Base-by-base conservation (phyloP, 2,113 vertebrate genomes). In the Serilophus lunatus region DNA sequence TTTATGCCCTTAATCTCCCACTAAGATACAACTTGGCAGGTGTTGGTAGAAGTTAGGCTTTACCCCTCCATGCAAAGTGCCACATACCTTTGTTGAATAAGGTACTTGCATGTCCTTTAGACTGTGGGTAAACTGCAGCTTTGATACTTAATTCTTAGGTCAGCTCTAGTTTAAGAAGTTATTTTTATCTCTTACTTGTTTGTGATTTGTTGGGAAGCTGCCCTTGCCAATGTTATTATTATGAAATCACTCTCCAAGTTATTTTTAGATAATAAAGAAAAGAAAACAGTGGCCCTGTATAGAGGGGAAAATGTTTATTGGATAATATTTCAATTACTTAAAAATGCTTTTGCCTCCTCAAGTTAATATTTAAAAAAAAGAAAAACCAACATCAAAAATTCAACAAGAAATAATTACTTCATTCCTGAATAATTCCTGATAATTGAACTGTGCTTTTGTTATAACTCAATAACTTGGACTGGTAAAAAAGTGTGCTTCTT, bases 401-500 rank as follows among this genome's bases (percentile, higher is more conserved):
- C 31, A 38, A 14, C 23, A 19, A 36, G 7, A 31, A 35, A n/a
- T 29, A 54, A 54, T 63, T 72, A 29, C 2, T 4, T 19, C 20
- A 0, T 82, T 64, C 28, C 49, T 20, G 9, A 45, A 40, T n/a
- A n/a, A n/a, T n/a, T n/a, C 14, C 45, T 60, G 9, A 20, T 78
- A 50, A 60, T 22, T 59, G 71, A 92, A 64, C 45, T 86, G 31
- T 71, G 10, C 10, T 87, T 79, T 83, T 94, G 56, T 47, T 40
- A 16, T 17, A 20, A 78, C 8, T 60, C 60, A 83, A 14, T 20
- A 28, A 54, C 3, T 60, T 70, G 80, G 22, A 56, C 69, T 91
- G 56, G 23, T 84, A 22, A 91, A 94, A 68, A 93, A 54, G 54
- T 63, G 53, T 93, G 57, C 69, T 97, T 95, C 63, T 85, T 96